Base-by-base conservation (phyloP, 2,797 vertebrate genomes). In the Petrocephalus schoutedeni region DNA sequence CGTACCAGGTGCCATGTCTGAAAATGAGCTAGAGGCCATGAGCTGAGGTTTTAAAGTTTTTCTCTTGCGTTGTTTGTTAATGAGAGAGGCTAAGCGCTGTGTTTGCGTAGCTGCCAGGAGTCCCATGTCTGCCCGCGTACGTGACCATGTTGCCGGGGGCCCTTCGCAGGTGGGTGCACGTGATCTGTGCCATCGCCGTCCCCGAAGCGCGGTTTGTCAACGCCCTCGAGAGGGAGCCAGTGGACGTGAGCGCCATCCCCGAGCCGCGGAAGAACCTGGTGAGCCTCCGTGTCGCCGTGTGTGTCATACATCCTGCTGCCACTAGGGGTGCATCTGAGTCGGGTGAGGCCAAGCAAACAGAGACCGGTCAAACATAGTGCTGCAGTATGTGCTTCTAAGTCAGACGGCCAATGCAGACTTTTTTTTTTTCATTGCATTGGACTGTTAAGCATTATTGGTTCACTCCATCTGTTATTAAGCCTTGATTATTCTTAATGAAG, bases 151-250 rank as follows among this genome's bases (percentile, higher is more conserved):
- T 12, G 5, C 12, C 16, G 28, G 19, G 1, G 4, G 8, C 53
- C 83, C 19, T 85, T 58, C 88, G 41, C 92, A 99, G 98, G 92
- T 99, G 98, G 98, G 96, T 98, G 82, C 98, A 99, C 0, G 94
- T 99, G 16, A 97, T 99, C 92, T 99, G 98, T 88, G 97, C 97
- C n/a, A 97, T 99, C 0, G 97, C 97, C 0, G 97, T 99, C 80
- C 96, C 98, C 0, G 98, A 99, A 92, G 98, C 95, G 54, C 96
- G 96, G 19, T 99, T 99, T 71, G 90, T 98, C 89, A 97, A 95
- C 0, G 95, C 96, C 58, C 95, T 96, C 0, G 96, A 98, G 88
- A 96, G 98, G 88, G 97, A 97, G 74, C 98, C 98, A 0, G 98
- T 99, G 89, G 98, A 99, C 1, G 94, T 99, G 91, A 96, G 93